Evolutionary conservation across 2,888 invertebrate species (phyloP).

Genomic region (Lithophane socia): DNA sequence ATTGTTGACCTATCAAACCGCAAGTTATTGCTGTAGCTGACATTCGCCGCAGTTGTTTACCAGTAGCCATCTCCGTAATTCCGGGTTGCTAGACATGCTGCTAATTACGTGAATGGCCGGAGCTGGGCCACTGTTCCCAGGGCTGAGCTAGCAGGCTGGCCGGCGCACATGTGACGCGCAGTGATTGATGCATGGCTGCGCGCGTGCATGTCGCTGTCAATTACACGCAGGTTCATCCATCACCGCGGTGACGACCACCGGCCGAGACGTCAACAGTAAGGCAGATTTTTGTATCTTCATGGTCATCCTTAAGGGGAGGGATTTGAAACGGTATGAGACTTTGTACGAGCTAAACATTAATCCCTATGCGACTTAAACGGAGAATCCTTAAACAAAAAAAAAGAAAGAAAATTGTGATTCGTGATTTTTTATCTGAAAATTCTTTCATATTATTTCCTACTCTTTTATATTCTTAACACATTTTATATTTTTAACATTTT

Average conservation of each 20-base stretch:
- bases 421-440: too few species aligned
- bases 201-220: constrained; percentile 74
- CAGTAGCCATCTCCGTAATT: constrained; percentile 5
- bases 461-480: too few species aligned
- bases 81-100: constrained; percentile 10
- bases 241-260: constrained; percentile 64
- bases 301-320: neutral
- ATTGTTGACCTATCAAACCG: too few species aligned
- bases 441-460: too few species aligned
- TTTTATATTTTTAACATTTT: too few species aligned
- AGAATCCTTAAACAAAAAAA: neutral
- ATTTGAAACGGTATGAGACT: neutral
- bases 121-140: constrained; percentile 36
- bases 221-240: constrained; percentile 76
- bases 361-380: neutral
- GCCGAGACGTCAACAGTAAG: constrained; percentile 30
- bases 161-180: constrained; percentile 33
- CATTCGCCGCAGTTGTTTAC: neutral
- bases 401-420: neutral
- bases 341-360: neutral
- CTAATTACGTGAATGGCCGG: constrained; percentile 51
- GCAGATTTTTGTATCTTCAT: constrained; percentile 40
- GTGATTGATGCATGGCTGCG: constrained; percentile 67
- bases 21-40: neutral
- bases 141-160: constrained; percentile 18